phyloP scores from a whole-genome alignment of 2,113 vertebrate species.

The Onychorhynchus coronatus region DNA sequence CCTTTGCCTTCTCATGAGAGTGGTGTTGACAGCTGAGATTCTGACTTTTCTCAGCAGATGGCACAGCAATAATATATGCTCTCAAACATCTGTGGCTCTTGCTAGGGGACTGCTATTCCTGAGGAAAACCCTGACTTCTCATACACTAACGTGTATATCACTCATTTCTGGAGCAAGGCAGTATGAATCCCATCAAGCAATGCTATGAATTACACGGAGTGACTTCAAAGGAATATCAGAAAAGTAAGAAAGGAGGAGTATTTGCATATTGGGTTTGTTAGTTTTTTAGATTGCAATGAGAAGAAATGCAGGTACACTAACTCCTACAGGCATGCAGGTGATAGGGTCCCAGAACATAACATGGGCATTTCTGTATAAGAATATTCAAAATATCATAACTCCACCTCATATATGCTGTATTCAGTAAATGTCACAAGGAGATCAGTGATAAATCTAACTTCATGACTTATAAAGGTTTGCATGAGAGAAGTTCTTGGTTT shows the following conservation, averaged over 20 bases:
- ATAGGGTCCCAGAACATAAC: background rate
- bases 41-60: background rate
- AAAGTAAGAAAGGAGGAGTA: background rate
- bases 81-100: background rate
- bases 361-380: background rate
- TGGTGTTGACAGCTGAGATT: background rate
- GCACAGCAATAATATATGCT: background rate
- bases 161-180: background rate
- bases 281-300: background rate
- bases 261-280: background rate
- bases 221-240: background rate
- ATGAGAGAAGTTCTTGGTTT: background rate
- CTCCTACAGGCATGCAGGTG: background rate
- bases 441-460: background rate
- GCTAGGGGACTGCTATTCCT: background rate
- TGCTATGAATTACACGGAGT: background rate
- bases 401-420: background rate
- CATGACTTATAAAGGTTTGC: background rate
- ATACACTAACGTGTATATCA: rapidly evolving
- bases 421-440: background rate
- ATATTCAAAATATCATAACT: background rate
- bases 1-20: background rate
- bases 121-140: background rate
- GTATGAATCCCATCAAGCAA: background rate
- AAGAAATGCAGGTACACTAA: background rate